Evolutionary conservation across 2,113 vertebrate species (phyloP).

Genomic region (Notiomystis cincta): DNA sequence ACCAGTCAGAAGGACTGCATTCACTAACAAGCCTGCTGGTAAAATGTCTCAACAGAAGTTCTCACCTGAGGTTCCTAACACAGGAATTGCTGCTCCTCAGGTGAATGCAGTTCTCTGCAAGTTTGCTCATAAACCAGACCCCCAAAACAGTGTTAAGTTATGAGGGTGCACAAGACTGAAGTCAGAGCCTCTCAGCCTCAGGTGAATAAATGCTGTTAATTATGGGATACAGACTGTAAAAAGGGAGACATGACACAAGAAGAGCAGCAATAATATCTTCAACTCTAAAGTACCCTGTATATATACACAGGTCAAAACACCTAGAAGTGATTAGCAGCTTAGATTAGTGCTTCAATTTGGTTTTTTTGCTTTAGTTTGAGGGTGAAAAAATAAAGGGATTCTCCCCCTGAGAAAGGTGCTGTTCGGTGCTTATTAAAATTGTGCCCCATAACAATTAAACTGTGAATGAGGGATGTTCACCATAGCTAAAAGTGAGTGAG

Average conservation of each 20-base stretch:
- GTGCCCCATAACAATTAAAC: neutral
- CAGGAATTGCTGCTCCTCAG: neutral
- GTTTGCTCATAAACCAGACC: neutral
- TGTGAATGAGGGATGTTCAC: neutral
- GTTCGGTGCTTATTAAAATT: neutral
- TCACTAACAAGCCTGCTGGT: neutral
- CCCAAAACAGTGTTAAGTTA: neutral
- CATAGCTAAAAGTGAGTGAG: neutral
- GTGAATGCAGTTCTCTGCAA: neutral
- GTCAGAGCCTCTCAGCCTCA: neutral
- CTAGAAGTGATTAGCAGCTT: neutral
- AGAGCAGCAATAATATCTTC: neutral
- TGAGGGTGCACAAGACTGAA: neutral
- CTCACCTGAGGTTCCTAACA: neutral
- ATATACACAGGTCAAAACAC: neutral
- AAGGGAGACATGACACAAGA: neutral
- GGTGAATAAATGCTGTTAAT: neutral
- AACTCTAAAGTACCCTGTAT: neutral
- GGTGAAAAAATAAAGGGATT: no score
- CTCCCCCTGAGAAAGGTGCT: neutral
- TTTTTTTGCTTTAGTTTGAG: neutral
- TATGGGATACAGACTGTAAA: neutral
- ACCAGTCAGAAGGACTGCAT: neutral
- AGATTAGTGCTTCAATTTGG: neutral
- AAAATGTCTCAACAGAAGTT: neutral